Conservation (phyloP, 2,113 vertebrate species). For the Elanus axillaris region DNA sequence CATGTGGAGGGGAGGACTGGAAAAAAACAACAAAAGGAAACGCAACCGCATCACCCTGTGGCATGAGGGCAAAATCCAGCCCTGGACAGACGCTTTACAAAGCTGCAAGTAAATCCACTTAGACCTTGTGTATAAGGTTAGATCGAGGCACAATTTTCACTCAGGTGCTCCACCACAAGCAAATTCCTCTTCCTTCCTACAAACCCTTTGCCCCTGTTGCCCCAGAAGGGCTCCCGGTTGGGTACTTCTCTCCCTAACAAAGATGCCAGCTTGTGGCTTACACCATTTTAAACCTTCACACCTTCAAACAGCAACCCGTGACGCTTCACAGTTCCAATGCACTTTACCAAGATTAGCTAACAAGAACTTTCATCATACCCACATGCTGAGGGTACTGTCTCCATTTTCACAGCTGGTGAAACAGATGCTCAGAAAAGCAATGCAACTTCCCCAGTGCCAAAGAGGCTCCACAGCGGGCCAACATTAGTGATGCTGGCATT, state of each 20-base stretch:
- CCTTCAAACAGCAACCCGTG: not conserved
- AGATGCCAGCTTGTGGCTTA: not conserved
- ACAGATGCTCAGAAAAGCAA: not conserved
- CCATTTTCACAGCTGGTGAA: constrained; percentile 15
- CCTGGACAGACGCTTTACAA: not conserved
- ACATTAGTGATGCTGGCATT: not conserved
- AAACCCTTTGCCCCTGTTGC: not conserved
- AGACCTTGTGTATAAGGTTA: not conserved
- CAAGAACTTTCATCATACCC: not conserved
- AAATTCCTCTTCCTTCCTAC: not conserved
- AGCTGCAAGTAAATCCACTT: not conserved
- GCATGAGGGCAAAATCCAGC: not conserved
- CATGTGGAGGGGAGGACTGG: not conserved
- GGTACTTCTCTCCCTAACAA: not conserved
- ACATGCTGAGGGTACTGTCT: not conserved
- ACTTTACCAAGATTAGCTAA: not conserved
- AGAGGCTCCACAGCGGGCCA: not conserved
- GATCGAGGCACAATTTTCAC: not conserved
- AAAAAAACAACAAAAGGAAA: constrained; percentile 8
- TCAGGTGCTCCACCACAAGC: rapidly evolving
- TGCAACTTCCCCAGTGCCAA: not conserved
- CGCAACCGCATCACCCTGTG: not conserved
- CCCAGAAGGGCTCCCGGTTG: not conserved
- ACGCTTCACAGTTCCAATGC: not conserved
- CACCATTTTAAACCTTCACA: not conserved